These are phyloP conservation scores for Leptothorax acervorum DNA, from an alignment of 2,888 invertebrate species.

Conservation along the genomic window DNA sequence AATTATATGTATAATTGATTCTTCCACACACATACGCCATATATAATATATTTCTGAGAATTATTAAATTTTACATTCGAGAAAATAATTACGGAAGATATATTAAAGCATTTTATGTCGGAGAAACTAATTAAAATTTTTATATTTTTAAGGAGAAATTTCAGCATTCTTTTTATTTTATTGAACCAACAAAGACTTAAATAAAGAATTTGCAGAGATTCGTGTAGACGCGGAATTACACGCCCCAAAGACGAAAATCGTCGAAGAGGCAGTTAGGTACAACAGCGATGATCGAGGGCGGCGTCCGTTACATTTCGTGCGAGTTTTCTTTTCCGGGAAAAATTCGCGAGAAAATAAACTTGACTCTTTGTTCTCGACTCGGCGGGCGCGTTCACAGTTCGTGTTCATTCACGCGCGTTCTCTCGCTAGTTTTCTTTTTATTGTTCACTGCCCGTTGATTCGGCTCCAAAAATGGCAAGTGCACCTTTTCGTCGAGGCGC, in stretches of 20 bases:
- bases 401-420: conserved; percentile 38
- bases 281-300: conserved; percentile 20
- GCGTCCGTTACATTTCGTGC: conserved; percentile 29
- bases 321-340: conserved; percentile 30
- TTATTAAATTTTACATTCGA: background rate
- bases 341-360: conserved; percentile 45
- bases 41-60: background rate
- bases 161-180: background rate
- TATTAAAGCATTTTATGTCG: background rate
- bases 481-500: conserved; percentile 17
- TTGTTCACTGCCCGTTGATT: conserved; percentile 24
- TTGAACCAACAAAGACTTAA: conserved; percentile 11
- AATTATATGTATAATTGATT: background rate
- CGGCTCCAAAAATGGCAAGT: conserved; percentile 32
- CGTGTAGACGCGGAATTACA: conserved; percentile 17
- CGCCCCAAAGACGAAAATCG: background rate
- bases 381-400: conserved; percentile 17
- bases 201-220: conserved; percentile 1
- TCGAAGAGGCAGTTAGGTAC: conserved; percentile 25
- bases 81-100: background rate
- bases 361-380: conserved; percentile 27
- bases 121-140: conserved; percentile 20
- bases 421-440: conserved; percentile 28
- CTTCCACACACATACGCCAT: background rate
- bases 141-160: background rate